These are phyloP conservation scores for Pangasianodon gigas DNA, from an alignment of 2,113 vertebrate genomes.

Conservation along the genomic window DNA sequence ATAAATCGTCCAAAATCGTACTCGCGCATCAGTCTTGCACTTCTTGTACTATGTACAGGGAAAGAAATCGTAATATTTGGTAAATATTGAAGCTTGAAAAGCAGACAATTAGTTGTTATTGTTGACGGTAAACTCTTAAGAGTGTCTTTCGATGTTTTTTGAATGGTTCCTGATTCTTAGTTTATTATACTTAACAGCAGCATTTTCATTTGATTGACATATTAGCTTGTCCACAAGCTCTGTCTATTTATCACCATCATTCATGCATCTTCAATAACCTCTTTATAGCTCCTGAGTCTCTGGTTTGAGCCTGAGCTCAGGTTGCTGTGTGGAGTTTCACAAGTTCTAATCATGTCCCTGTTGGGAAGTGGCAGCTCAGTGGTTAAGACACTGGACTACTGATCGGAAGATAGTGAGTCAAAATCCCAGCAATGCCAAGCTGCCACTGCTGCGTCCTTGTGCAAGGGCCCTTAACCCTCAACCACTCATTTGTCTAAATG, in stretches of 20 bases:
- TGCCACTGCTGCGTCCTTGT: neutral
- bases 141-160: neutral
- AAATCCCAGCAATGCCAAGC: neutral
- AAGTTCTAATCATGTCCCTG: neutral
- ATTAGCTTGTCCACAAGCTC: neutral
- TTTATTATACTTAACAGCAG: neutral
- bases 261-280: neutral
- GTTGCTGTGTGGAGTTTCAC: neutral
- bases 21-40: neutral
- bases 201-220: neutral
- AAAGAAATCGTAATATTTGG: neutral
- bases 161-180: neutral
- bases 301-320: neutral
- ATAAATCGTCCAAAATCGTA: slow-evolving; percentile 13
- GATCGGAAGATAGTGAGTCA: neutral
- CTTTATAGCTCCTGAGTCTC: neutral
- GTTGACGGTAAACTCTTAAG: neutral
- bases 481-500: neutral
- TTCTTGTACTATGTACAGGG: neutral
- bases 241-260: neutral
- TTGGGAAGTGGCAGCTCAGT: neutral
- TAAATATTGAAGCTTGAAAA: neutral
- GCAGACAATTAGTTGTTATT: too few relatives aligned
- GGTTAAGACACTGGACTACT: neutral
- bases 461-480: neutral